These are phyloP conservation scores for Eriosoma lanigerum DNA, from an alignment of 1,140 invertebrate genomes.

Conservation along the genomic window DNA sequence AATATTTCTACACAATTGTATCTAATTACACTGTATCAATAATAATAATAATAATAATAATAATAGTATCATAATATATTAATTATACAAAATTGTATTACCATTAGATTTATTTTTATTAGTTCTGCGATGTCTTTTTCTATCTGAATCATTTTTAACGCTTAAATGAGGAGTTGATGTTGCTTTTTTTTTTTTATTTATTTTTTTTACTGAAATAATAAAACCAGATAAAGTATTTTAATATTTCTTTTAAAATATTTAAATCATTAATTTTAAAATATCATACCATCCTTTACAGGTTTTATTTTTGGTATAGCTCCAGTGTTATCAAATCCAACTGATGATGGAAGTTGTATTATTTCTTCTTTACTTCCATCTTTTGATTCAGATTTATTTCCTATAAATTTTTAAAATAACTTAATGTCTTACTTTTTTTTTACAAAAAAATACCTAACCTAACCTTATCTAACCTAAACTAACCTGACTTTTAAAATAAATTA, in stretches of 20 bases:
- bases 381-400: constrained; percentile 44
- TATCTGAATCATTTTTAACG: constrained; percentile 46
- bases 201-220: constrained; percentile 36
- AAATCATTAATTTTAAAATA: constrained; percentile 5
- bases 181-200: constrained; percentile 48
- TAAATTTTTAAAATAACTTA: not conserved
- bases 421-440: too few relatives aligned
- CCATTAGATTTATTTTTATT: constrained; percentile 47
- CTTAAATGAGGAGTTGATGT: constrained; percentile 48
- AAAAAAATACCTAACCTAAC: too few relatives aligned
- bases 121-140: constrained; percentile 42
- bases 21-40: too few relatives aligned
- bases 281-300: constrained; percentile 21
- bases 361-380: constrained; percentile 31
- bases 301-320: constrained; percentile 36
- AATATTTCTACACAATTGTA: too few relatives aligned
- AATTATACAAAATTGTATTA: not conserved
- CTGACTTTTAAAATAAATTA: not conserved
- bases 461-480: too few relatives aligned
- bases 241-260: not conserved
- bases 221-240: not conserved
- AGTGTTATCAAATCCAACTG: constrained; percentile 7
- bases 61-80: not conserved
- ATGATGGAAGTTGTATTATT: not conserved
- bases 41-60: too few relatives aligned